Evolutionary conservation across 1,140 invertebrate species (phyloP), one percentile per base, ranked within the genome.

Genomic region (Ylistrum balloti): DNA sequence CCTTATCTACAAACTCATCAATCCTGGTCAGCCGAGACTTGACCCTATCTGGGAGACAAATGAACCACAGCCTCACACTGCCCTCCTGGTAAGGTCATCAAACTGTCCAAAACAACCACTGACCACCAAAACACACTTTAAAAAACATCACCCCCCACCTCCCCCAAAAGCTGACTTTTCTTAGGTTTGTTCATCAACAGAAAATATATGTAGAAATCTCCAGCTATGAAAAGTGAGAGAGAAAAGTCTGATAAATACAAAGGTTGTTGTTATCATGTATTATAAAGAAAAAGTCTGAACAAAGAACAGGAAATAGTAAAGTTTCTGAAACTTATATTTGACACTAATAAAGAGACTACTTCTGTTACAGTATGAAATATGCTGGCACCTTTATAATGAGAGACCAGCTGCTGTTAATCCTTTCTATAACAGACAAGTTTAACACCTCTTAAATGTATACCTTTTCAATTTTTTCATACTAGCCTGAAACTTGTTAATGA

Each of bases 1-100:
- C 56, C 56, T 74, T 74, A 74, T 74, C 56, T 74, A 74, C 56
- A 74, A 74, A 74, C 56, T 28, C 56, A 74, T 74, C 56, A 74
- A 74, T 74, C 56, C 20, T 74, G 56, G 56, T 74, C 56, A 74
- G 56, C 56, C 56, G 5, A 74, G 56, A 74, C 56, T 28, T 74
- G 56, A 74, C 56, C 56, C 56, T 74, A n/a, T 74, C 22, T 74
- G 56, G 56, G 56, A 74, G 56, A 74, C 56, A 74, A 74, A 74
- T 74, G 56, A n/a, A 74, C 56, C 56, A 28, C 56, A 74, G 28
- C 22, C 56, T 74, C 56, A 74, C 56, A 74, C 28, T 28, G n/a
- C 22, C 41, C 41, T 48, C 56, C 56, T 74, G 56, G 22, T 74
- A 74, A 74, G 56, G 56, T 74, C 56, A 74, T 74, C 56, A 74